A percentile compares a stretch with the other conserved stretches of the same genome.
phyloP scores from a whole-genome alignment of 2,113 vertebrate genomes.

The Perognathus longimembris region DNA sequence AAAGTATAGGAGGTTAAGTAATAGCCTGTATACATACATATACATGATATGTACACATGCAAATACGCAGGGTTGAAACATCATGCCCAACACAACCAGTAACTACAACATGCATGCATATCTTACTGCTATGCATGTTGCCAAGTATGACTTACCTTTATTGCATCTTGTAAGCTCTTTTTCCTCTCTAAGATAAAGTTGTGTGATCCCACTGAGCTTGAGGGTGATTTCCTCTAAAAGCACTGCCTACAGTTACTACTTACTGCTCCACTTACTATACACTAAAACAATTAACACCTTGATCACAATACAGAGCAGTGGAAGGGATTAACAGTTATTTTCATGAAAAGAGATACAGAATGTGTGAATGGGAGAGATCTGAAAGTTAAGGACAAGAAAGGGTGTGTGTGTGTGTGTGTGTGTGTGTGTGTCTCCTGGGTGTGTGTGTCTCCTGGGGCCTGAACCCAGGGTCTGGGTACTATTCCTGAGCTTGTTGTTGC shows the following conservation, averaged over 20 bases:
- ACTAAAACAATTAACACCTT: conserved; percentile 18
- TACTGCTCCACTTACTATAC: not conserved
- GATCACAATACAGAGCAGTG: not conserved
- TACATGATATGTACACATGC: too few species aligned
- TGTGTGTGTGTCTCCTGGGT: too few species aligned
- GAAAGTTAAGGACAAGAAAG: not conserved
- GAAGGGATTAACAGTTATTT: not conserved
- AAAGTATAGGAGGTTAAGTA: not conserved
- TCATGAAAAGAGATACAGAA: not conserved
- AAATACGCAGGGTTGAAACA: not conserved
- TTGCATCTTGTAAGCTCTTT: not conserved
- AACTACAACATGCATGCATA: not conserved
- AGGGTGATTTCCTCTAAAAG: not conserved
- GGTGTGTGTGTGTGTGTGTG: not conserved
- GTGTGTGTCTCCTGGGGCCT: too few species aligned
- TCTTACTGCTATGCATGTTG: too few species aligned
- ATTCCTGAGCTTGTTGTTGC: too few species aligned
- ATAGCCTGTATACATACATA: not conserved
- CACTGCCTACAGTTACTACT: not conserved
- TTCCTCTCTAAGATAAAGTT: not conserved
- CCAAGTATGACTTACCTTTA: too few species aligned
- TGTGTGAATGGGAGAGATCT: not conserved
- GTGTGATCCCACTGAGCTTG: not conserved
- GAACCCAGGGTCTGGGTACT: too few species aligned
- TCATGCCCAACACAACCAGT: not conserved